Base-by-base conservation (phyloP, 1,140 invertebrate species). In the Nixonia krombeini region DNA sequence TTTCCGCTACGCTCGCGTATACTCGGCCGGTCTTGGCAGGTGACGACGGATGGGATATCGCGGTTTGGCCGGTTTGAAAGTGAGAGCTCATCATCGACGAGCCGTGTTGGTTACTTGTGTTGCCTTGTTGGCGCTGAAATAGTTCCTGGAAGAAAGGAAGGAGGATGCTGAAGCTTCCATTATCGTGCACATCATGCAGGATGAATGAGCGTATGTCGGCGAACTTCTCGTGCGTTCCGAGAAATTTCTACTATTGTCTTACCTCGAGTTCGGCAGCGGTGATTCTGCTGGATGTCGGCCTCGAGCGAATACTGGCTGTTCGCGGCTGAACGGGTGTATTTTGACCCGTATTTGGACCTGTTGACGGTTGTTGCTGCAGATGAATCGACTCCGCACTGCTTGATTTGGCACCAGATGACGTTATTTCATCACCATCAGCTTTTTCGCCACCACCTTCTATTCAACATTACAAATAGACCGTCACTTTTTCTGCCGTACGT, bases 1-100 rank as follows among this genome's bases (percentile, higher is more conserved):
- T 97, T 83, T 97, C 95, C 0, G 95, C 94, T 40, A 97, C 95
- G 80, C 95, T 97, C 33, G 94, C 93, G 84, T 97, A 97, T 16
- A 97, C 95, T 71, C 91, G 87, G 41, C 83, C 82, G 17, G 88
- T 88, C 72, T 90, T 89, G 33, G 89, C 88, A 40, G 90, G 90
- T 7, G 91, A 91, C 51, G 86, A 86, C 7, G 87, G 86, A 53
- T 90, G 90, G 8, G 90, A 90, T 52, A 87, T 87, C 59, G 86
- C 87, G 16, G 86, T 77, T 16, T 82, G 85, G 51, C 88, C 89
- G 68, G 88, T 88, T 76, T 91, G 90, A 87, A 92, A 92, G 53
- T 91, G 89, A 18, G 91, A 91, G 28, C 88, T 90, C 63, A 88
- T 91, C 87, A 92, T 90, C 29, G 88, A 89, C 42, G 86, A 86